These are phyloP conservation scores for Microtus richardsoni DNA, from an alignment of 2,113 vertebrate species.

Conservation along the genomic window DNA sequence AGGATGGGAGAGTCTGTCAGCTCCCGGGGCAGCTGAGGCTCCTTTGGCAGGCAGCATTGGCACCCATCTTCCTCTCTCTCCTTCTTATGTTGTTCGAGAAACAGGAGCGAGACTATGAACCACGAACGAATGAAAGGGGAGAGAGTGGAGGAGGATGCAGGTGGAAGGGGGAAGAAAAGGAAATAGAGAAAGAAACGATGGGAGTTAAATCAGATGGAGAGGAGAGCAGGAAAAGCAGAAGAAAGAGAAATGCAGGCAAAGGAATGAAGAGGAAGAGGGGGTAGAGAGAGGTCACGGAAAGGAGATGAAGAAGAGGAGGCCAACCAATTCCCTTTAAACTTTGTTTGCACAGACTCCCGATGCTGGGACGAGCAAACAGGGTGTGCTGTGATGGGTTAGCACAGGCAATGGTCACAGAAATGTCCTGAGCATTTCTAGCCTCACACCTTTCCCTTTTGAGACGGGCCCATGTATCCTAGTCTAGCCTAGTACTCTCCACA, in stretches of 20 bases:
- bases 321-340: background rate
- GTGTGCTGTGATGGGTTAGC: background rate
- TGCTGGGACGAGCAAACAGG: no score
- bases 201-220: background rate
- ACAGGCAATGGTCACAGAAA: accelerated
- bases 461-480: background rate
- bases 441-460: background rate
- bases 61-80: background rate
- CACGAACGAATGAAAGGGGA: background rate
- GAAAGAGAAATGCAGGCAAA: background rate
- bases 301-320: background rate
- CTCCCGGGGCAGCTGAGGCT: background rate
- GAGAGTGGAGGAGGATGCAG: background rate
- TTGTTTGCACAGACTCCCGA: no score
- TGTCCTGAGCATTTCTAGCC: background rate
- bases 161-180: background rate
- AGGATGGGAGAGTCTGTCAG: background rate
- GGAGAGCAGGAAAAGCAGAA: background rate
- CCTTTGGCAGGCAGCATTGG: background rate
- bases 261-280: background rate
- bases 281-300: background rate
- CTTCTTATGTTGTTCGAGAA: background rate
- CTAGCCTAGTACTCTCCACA: background rate
- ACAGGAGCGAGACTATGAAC: background rate
- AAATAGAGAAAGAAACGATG: background rate